These are phyloP conservation scores for Agonopterix alstromeriana DNA, from an alignment of 2,888 invertebrate species.

Conservation along the genomic window DNA sequence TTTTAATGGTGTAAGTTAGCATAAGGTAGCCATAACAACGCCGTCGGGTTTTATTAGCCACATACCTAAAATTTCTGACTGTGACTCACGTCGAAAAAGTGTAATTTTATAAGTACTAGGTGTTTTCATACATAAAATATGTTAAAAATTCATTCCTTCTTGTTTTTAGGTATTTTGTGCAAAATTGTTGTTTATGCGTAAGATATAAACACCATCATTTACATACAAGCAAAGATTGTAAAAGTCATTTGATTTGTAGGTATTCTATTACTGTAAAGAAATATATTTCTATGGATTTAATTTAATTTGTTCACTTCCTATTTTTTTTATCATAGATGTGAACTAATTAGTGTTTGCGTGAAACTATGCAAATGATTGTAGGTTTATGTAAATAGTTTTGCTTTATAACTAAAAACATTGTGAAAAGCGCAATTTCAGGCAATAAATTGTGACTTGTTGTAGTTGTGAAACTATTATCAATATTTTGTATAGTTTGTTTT, in stretches of 20 bases:
- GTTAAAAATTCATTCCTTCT: slow-evolving; percentile 64
- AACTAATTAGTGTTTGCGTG: slow-evolving; percentile 39
- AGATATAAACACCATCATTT: slow-evolving; percentile 19
- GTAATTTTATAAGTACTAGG: slow-evolving; percentile 23
- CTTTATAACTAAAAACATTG: slow-evolving; percentile 35
- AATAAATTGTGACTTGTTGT: slow-evolving; percentile 26
- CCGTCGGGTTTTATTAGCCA: slow-evolving; percentile 6
- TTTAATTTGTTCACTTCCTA: slow-evolving; percentile 26
- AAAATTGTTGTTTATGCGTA: slow-evolving; percentile 44
- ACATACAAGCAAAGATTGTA: slow-evolving; percentile 21
- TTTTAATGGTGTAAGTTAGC: slow-evolving; percentile 11
- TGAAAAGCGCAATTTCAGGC: slow-evolving; percentile 30
- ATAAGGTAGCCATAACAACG: slow-evolving; percentile 17
- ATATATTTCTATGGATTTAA: slow-evolving; percentile 41
- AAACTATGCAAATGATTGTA: slow-evolving; percentile 43
- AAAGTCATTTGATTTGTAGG: slow-evolving; percentile 39
- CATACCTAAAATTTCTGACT: slow-evolving; percentile 15
- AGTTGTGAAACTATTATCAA: slow-evolving; percentile 13
- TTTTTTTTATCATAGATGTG: slow-evolving; percentile 27
- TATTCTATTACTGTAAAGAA: slow-evolving; percentile 41
- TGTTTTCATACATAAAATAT: slow-evolving; percentile 34
- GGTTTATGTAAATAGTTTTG: slow-evolving; percentile 66
- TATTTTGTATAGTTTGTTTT: slow-evolving; percentile 14
- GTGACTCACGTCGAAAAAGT: slow-evolving; percentile 15
- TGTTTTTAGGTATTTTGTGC: slow-evolving; percentile 50